Evolutionary conservation across 2,888 invertebrate genomes (phyloP), one percentile per base, ranked within the genome.

Genomic region (Alcis repandata): DNA sequence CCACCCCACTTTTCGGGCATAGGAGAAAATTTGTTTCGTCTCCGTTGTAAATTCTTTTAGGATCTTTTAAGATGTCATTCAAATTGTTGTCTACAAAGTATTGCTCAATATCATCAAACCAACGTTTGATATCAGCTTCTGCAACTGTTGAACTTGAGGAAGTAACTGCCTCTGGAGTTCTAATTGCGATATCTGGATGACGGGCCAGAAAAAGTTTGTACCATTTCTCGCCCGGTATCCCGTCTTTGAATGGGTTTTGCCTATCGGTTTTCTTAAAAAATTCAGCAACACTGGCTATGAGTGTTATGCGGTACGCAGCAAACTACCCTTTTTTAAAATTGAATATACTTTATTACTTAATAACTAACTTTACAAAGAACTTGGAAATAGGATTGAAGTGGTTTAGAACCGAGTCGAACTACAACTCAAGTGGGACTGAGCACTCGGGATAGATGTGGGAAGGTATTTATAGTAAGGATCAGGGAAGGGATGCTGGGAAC

Each of bases 1-100:
- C 67, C 33, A 61, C 48, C 48, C 72, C 69, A 60, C 59, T 70
- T 66, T 80, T 79, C 17, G 79, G 74, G 63, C 75, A 80, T n/a
- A 78, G 48, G n/a, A 67, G 48, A 59, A 82, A 82, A 59, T 65
- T 64, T n/a, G 78, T 79, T 70, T 83, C 78, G 67, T 81, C 79
- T 1, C 71, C 74, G 71, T 79, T 80, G 57, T 73, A 78, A 13
- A 82, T 70, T 59, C 77, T 51, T 11, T 27, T 63, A n/a, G 77
- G 74, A 52, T 82, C 76, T 51, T 36, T 38, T 10, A 52, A 20
- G 38, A 52, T 52, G 11, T 64, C 22, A 59, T 54, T 51, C 3
- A 65, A 49, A 52, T 19, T 41, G 36, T 57, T 45, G 9, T 52
- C 56, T 40, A 49, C 38, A 32, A 52, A 17, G 36, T 52, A 52